phyloP scores from a whole-genome alignment of 1,140 invertebrate genomes.

The Cydia fagiglandana region DNA sequence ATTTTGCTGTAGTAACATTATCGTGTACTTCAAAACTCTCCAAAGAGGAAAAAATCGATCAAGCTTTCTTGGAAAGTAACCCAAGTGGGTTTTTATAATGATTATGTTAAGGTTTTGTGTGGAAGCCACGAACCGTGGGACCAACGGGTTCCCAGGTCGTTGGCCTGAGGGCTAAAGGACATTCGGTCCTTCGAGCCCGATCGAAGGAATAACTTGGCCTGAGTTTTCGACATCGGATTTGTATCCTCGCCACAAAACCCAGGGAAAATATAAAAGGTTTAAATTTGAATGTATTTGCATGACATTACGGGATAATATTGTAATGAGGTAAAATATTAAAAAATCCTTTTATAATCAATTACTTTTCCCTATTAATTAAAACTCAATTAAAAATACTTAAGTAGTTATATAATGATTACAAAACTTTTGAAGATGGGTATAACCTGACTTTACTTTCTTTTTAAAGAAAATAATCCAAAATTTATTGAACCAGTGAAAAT shows the following conservation, averaged over 20 bases:
- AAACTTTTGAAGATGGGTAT: no score
- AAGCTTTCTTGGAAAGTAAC: constrained; percentile 20
- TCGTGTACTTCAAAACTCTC: neutral
- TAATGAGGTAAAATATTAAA: no score
- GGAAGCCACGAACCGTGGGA: constrained; percentile 31
- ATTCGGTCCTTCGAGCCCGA: constrained; percentile 23
- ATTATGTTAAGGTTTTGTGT: constrained; percentile 34
- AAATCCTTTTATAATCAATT: no score
- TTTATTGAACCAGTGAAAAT: no score
- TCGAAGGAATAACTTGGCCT: neutral
- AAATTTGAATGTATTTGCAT: no score
- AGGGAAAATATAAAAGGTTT: no score
- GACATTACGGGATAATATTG: no score
- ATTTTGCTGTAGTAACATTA: neutral
- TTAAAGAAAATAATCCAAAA: no score
- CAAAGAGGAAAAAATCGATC: neutral
- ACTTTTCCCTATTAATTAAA: no score
- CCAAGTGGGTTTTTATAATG: constrained; percentile 32
- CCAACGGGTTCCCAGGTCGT: constrained; percentile 32
- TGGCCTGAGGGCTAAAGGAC: constrained; percentile 32
- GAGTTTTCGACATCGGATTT: neutral
- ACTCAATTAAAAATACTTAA: no score
- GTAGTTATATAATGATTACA: no score
- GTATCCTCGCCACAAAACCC: neutral
- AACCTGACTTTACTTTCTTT: no score